Base-by-base conservation (phyloP, 2,797 vertebrate genomes). In the Centroberyx gerrardi region DNA sequence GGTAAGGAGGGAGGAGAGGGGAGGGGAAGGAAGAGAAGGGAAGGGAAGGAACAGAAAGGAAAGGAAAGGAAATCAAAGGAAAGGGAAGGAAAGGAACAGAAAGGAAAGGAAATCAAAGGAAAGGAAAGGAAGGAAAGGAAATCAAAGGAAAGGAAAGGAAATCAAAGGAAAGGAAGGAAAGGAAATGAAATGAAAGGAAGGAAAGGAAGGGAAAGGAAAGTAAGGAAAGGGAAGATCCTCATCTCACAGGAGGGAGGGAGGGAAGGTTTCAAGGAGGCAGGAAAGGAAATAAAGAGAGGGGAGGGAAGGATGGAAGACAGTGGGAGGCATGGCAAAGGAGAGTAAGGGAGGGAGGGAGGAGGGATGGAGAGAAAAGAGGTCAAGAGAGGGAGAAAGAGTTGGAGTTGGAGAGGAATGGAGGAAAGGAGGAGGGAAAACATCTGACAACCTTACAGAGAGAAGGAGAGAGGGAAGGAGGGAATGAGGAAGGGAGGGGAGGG, bases 221-320 rank as follows among this genome's bases (percentile, higher is more conserved):
- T 1, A 22, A 22, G 33, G 33, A 33, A 5, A 7, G 3, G 4
- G 4, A 73, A 82, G 60, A 53, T 66, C 9, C 49, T 62, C 74
- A 49, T 74, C 78, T 68, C 74, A 82, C 80, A 81, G 33, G 33
- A 33, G 33, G 33, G 33, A 33, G 33, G 33, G 33, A 33, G 33
- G 33, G 33, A 33, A 7, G 33, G 33, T 4, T 5, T 12, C 3
- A 17, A 48, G 44, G 17, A 33, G 33, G 33, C 33, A 33, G 33
- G 33, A 7, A 4, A 33, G 33, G 33, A 33, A 33, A 7, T 2
- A 48, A 17, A 48, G 17, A 17, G 17, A 48, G 17, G 14, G 44
- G 44, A 48, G 17, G 17, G 17, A 4, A 48, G 44, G 44, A 48
- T 13, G 44, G 17, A 48, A 8, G 44, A 13, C 10, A 48, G 44